Evolutionary conservation across 1,140 invertebrate genomes (phyloP).

Genomic region (Ectropis grisescens): DNA sequence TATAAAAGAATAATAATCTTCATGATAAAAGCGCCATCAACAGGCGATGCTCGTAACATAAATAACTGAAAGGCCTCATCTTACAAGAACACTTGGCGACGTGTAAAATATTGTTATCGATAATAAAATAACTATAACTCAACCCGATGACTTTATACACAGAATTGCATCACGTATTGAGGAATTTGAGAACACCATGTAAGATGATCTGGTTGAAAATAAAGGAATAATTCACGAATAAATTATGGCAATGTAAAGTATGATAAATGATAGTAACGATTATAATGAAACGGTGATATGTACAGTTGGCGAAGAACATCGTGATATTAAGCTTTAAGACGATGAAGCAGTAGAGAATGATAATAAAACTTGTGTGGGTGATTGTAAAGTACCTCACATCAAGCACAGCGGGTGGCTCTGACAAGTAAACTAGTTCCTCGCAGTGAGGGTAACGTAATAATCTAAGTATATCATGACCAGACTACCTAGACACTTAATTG

Average conservation of each 20-base stretch:
- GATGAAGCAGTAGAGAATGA: constrained; percentile 32
- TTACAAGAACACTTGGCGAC: constrained; percentile 45
- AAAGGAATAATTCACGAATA: constrained; percentile 59
- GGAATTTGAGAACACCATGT: constrained; percentile 59
- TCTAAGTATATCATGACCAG: constrained; percentile 43
- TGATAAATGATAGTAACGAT: constrained; percentile 61
- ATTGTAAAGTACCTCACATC: constrained; percentile 46
- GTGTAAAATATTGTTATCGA: constrained; percentile 59
- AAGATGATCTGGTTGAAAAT: constrained; percentile 48
- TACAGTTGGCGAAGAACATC: constrained; percentile 24
- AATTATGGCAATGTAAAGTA: constrained; percentile 67
- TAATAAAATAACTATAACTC: constrained; percentile 53
- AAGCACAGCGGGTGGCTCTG: constrained; percentile 52
- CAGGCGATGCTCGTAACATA: constrained; percentile 27
- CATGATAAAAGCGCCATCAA: constrained; percentile 22
- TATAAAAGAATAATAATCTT: constrained; percentile 13
- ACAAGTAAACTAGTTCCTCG: constrained; percentile 56
- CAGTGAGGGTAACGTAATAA: constrained; percentile 54
- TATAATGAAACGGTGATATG: constrained; percentile 57
- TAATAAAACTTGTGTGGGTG: constrained; percentile 30
- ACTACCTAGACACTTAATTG: constrained; percentile 42
- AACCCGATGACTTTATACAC: constrained; percentile 39
- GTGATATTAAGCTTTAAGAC: constrained; percentile 16
- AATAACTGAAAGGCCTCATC: constrained; percentile 36
- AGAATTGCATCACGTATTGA: constrained; percentile 54